phyloP scores from a whole-genome alignment of 2,888 invertebrate genomes.

The Lepidocyrtinus sp. region DNA sequence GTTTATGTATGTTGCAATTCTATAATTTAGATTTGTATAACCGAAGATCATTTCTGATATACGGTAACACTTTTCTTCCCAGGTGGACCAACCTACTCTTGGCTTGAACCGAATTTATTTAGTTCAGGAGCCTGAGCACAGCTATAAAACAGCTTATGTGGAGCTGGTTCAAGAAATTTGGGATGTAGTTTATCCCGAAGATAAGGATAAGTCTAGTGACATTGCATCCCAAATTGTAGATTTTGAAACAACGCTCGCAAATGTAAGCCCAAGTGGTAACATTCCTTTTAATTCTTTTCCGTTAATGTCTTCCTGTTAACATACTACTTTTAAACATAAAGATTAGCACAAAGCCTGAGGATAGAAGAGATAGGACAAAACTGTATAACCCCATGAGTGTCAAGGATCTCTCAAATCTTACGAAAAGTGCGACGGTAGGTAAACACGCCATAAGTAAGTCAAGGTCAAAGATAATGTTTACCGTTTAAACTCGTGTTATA shows the following conservation, averaged over 20 bases:
- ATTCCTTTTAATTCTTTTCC: no score
- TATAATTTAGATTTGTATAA: no score
- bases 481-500: conserved; percentile 7
- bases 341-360: conserved; percentile 89
- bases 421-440: conserved; percentile 38
- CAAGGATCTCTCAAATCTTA: conserved; percentile 77
- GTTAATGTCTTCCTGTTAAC: background rate
- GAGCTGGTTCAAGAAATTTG: conserved; percentile 61
- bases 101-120: conserved; percentile 61
- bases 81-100: conserved; percentile 63
- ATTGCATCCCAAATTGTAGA: conserved; percentile 78
- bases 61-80: background rate
- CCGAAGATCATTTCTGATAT: background rate
- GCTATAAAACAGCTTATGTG: conserved; percentile 59
- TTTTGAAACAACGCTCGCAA: conserved; percentile 78
- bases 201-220: conserved; percentile 69
- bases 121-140: conserved; percentile 40
- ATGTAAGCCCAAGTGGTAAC: no score
- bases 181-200: conserved; percentile 51
- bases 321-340: conserved; percentile 71
- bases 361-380: conserved; percentile 89
- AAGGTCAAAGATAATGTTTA: background rate
- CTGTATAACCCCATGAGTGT: conserved; percentile 92
- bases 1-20: conserved; percentile 59
- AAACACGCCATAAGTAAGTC: no score